Percentiles rank a stretch among this genome's conserved stretches.
These are phyloP conservation scores for Ecdyonurus torrentis DNA, from an alignment of 2,888 invertebrate genomes.

Conservation along the genomic window DNA sequence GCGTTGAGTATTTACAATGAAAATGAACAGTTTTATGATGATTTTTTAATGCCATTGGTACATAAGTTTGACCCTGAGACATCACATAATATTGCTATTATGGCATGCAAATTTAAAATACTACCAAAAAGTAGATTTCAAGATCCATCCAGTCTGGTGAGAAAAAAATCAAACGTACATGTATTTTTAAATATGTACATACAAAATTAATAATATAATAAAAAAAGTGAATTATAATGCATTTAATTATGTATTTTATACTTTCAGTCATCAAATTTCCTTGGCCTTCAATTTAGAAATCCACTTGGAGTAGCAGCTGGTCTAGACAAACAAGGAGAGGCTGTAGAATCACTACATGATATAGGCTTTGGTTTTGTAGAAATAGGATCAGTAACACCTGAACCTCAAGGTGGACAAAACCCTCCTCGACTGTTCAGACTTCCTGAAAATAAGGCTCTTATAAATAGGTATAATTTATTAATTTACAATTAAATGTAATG, in stretches of 20 bases:
- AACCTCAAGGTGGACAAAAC: constrained; percentile 83
- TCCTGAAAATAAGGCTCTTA: constrained; percentile 67
- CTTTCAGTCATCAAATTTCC: constrained; percentile 49
- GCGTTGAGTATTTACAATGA: constrained; percentile 53
- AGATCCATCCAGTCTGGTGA: constrained; percentile 50
- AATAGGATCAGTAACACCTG: constrained; percentile 89
- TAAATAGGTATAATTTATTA: constrained; percentile 71
- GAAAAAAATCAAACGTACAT: too few relatives aligned
- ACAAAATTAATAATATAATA: constrained; percentile 6
- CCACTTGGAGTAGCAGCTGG: constrained; percentile 98
- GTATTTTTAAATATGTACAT: too few relatives aligned
- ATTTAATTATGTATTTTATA: constrained; percentile 5
- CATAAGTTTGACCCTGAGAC: constrained; percentile 61
- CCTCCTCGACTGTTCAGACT: constrained; percentile 87
- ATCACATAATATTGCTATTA: constrained; percentile 64
- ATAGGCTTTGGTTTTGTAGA: constrained; percentile 93
- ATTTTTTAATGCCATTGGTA: constrained; percentile 51
- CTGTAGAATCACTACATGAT: constrained; percentile 58
- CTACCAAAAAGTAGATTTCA: constrained; percentile 39
- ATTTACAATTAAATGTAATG: too few relatives aligned
- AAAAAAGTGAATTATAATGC: neutral
- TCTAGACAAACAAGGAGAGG: constrained; percentile 95
- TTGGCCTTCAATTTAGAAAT: constrained; percentile 57
- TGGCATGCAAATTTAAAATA: constrained; percentile 56
- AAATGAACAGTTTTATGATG: constrained; percentile 61